A percentile compares a stretch with the other conserved stretches of the same genome.
Conservation (phyloP, 2,797 vertebrate genomes). For the Graptemys geographica region DNA sequence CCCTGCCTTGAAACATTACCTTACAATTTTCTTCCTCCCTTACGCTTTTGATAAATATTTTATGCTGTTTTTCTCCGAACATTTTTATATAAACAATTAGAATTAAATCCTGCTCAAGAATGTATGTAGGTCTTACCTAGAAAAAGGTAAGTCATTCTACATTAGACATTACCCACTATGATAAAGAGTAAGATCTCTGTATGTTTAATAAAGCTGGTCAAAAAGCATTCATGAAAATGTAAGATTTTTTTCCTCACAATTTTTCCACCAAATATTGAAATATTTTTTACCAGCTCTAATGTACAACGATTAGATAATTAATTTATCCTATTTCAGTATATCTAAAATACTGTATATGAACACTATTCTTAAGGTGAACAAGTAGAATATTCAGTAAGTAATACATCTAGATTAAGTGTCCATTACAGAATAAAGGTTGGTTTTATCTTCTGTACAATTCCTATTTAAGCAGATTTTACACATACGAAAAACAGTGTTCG, state of each 20-base stretch:
- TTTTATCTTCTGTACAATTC: neutral
- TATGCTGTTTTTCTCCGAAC: constrained; percentile 20
- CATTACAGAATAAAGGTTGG: neutral
- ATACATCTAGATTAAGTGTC: neutral
- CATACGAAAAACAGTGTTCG: neutral
- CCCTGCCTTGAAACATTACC: neutral
- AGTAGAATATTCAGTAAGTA: neutral
- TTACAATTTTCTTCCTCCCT: constrained; percentile 9
- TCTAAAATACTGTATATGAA: neutral
- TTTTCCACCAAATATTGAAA: neutral
- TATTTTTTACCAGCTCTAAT: neutral
- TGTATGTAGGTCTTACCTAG: neutral
- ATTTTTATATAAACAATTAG: neutral
- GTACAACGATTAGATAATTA: neutral
- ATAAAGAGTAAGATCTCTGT: neutral
- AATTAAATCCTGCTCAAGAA: neutral
- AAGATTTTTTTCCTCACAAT: neutral
- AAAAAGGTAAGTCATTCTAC: neutral
- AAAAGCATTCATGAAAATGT: neutral
- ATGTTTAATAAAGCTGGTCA: neutral
- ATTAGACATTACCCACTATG: neutral
- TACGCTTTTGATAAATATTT: neutral
- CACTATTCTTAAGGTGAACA: neutral
- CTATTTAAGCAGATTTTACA: no score
- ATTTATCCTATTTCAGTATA: neutral